Evolutionary conservation across 2,888 invertebrate genomes (phyloP), one percentile per base, ranked within the genome.

Genomic region (Ophioninae sp.): DNA sequence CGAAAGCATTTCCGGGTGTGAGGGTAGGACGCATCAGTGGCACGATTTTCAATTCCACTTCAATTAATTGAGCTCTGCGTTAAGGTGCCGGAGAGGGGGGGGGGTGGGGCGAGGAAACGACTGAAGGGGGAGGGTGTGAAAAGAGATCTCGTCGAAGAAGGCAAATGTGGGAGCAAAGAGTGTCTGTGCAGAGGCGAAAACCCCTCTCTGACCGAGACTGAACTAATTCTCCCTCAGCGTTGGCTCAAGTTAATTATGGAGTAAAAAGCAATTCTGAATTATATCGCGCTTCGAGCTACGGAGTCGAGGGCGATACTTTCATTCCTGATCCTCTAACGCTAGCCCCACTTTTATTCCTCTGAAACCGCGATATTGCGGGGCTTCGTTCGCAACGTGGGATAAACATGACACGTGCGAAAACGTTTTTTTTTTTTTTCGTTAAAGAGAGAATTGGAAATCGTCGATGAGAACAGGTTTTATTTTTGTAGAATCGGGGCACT

Each of bases 31-130:
- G 79, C 72, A 80, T 81, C 80, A 75, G 78, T 78, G 76, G 73
- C 79, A 81, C 80, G 82, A 85, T 88, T 88, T 88, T 88, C 87
- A 88, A 87, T 89, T 88, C 86, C 86, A 86, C 86, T 83, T 83
- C 85, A 87, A 89, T 88, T 88, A 88, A 88, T 88, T 85, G 85
- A 86, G 82, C 79, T 59, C 56, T 67, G 73, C 73, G 73, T 79
- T 79, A 67, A 73, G 68, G 81, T 64, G 64, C 51, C 56, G 30
- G 63, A 30, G 41, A 13, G 39, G 39, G n/a, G 2, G 65, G n/a
- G 63, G 23, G 30, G 8, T 37, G n/a, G 71, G 22, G 71, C 23
- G 72, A 37, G 44, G 20, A 17, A 22, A 22, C 20, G 20, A 20
- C 5, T 20, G 59, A 10, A 17, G 64, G 23, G 77, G 69, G 61